Conservation (phyloP, 2,113 vertebrate genomes). For the Harpagus bidentatus region DNA sequence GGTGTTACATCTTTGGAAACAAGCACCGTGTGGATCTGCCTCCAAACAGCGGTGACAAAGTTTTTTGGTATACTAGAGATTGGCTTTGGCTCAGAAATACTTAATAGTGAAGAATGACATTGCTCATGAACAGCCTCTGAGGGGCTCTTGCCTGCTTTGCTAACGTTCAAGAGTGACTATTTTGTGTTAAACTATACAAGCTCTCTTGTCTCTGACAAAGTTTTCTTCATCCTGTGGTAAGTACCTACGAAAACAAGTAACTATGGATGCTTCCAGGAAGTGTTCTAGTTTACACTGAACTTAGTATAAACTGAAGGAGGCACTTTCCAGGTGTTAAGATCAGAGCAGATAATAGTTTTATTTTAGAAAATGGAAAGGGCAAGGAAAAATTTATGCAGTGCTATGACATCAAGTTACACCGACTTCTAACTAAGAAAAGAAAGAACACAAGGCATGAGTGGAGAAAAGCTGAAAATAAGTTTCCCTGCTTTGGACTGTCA, state of each 20-base stretch:
- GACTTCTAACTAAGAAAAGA: not conserved
- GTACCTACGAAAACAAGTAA: not conserved
- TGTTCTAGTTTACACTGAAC: not conserved
- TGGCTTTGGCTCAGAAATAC: not conserved
- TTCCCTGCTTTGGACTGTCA: not conserved
- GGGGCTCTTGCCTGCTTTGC: not conserved
- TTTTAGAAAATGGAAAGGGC: not conserved
- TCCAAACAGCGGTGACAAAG: not conserved
- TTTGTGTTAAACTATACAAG: not conserved
- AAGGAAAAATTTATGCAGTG: not conserved
- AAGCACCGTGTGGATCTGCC: not conserved
- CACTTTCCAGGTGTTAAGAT: not conserved
- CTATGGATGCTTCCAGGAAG: not conserved
- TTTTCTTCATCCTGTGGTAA: not conserved
- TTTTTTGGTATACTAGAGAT: not conserved
- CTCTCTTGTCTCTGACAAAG: not conserved
- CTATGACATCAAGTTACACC: not conserved
- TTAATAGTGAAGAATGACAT: not conserved
- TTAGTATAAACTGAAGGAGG: not conserved
- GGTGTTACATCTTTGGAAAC: not conserved
- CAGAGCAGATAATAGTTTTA: not conserved
- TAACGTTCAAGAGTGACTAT: not conserved
- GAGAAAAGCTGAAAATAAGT: not conserved
- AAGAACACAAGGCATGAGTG: not conserved
- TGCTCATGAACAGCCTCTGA: not conserved